These are phyloP conservation scores for Spheniscus mendiculus DNA, from an alignment of 2,113 vertebrate genomes.

Conservation along the genomic window DNA sequence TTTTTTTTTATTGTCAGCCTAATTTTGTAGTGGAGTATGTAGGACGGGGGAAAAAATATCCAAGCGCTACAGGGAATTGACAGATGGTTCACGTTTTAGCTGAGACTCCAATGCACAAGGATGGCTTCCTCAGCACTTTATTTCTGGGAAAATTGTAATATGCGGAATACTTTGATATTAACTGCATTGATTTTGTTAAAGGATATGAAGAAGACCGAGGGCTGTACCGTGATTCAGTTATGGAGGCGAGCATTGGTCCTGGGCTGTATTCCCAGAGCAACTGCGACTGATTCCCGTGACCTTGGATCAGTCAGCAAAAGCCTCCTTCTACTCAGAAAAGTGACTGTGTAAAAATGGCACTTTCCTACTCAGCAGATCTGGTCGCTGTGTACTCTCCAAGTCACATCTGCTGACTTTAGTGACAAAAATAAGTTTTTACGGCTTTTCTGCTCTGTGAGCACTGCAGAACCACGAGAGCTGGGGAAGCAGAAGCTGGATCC, in stretches of 20 bases:
- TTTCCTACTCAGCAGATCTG: conserved; percentile 63
- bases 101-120: not conserved
- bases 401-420: conserved; percentile 53
- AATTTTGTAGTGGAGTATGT: conserved; percentile 34
- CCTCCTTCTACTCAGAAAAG: not conserved
- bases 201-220: not conserved
- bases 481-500: conserved; percentile 8
- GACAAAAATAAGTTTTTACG: conserved; percentile 28
- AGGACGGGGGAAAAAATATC: not conserved
- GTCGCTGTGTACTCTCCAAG: not conserved
- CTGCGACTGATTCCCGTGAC: not conserved
- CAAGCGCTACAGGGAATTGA: not conserved
- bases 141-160: not conserved
- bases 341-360: conserved; percentile 34
- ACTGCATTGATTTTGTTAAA: not conserved
- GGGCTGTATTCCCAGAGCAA: conserved; percentile 14
- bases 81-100: conserved; percentile 56
- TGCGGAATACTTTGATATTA: not conserved
- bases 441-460: conserved; percentile 26
- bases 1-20: not conserved
- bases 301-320: conserved; percentile 41
- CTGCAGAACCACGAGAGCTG: not conserved
- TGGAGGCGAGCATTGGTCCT: not conserved
- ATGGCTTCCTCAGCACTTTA: conserved; percentile 5
- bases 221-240: not conserved